phyloP scores from a whole-genome alignment of 2,888 invertebrate genomes.

The Drosophila conformis region DNA sequence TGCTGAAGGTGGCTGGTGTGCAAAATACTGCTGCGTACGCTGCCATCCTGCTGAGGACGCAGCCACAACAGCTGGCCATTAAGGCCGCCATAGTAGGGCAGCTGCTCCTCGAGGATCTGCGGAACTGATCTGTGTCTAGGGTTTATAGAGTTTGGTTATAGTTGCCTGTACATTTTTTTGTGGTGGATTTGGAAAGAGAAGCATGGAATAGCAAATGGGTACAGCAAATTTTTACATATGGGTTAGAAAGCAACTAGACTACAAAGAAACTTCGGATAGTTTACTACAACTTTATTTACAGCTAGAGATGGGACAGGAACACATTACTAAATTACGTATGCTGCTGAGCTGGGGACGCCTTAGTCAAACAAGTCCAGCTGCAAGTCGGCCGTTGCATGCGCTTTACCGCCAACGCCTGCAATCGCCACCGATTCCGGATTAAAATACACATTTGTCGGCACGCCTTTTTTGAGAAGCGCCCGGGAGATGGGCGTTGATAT shows the following conservation, averaged over 20 bases:
- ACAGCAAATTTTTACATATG: conserved; percentile 33
- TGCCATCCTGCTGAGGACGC: conserved; percentile 63
- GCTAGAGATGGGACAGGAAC: conserved; percentile 59
- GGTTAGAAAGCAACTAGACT: conserved; percentile 34
- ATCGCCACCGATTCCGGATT: conserved; percentile 90
- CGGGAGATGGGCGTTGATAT: conserved; percentile 89
- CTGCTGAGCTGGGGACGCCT: conserved; percentile 13
- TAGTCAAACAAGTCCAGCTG: conserved; percentile 86
- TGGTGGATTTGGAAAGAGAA: conserved; percentile 41
- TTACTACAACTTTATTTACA: conserved; percentile 59
- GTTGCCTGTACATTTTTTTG: conserved; percentile 51
- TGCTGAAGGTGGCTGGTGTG: conserved; percentile 25
- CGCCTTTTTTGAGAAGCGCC: conserved; percentile 88
- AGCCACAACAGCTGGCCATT: conserved; percentile 88
- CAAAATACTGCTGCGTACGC: conserved; percentile 53
- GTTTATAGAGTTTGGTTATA: conserved; percentile 56
- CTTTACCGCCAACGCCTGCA: conserved; percentile 91
- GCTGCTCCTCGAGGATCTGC: conserved; percentile 66
- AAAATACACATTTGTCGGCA: conserved; percentile 88
- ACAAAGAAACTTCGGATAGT: conserved; percentile 17
- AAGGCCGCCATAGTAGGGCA: conserved; percentile 90
- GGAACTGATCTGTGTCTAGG: conserved; percentile 60
- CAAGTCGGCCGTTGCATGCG: conserved; percentile 91
- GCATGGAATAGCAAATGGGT: conserved; percentile 29
- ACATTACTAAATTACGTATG: conserved; percentile 42